Evolutionary conservation across 1,140 invertebrate genomes (phyloP), one percentile per base, ranked within the genome.

Genomic region (Drosophila pallidifrons): DNA sequence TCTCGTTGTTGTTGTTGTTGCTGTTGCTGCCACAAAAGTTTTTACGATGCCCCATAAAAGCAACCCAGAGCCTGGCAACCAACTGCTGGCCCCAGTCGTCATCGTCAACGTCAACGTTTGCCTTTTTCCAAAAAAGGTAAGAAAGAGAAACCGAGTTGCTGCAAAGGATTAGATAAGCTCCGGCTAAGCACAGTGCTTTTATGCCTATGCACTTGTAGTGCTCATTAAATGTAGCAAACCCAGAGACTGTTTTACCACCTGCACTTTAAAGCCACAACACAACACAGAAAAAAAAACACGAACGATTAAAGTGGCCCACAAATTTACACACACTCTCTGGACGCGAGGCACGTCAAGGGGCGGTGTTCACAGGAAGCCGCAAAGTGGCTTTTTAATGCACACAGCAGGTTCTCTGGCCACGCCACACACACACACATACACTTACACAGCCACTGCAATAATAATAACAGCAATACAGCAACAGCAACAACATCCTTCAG

Each of bases 351-450:
- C 74, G 80, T 77, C 64, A 82, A 71, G 80, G 70, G 82, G 82
- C 76, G 82, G 72, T 82, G 79, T 79, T 81, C 79, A 80, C 82
- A 87, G 82, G 83, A 87, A 87, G 83, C 85, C 80, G 80, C 83
- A 87, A 87, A 87, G 83, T 87, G 83, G 83, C 83, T 88, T 87
- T 87, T 87, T 88, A 87, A 87, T 87, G 83, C 83, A 88, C 83
- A 87, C 82, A 88, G 79, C 77, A 64, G 81, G 66, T 35, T 61
- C 65, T 49, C 65, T 49, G 57, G n/a, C 38, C 51, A 65, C 47
- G 71, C 65, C 55, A 20, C 20, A 20, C 3, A 20, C 20, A 20
- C 16, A 20, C 16, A 20, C 20, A 20, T 3, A 20, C 3, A 20
- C 20, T n/a, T n/a, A 20, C 20, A 20, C 20, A 30, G 41, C 47